Conservation (phyloP, 1,140 invertebrate species). For the Micrasema minimum region DNA sequence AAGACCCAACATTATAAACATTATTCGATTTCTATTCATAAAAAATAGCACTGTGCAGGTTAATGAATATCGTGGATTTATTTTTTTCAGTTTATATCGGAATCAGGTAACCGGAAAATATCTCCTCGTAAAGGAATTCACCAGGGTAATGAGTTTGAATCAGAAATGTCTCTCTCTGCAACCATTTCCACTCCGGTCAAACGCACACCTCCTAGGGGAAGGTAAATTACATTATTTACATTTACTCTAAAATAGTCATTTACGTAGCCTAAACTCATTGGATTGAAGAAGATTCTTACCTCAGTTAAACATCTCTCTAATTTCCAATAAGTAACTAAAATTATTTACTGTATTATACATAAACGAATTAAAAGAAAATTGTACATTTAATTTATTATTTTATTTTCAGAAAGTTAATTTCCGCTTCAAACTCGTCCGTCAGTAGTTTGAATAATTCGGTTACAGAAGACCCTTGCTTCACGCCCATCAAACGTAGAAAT, state of each 20-base stretch:
- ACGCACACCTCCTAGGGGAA: constrained; percentile 25
- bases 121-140: constrained; percentile 49
- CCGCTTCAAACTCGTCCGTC: constrained; percentile 10
- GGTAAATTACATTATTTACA: constrained; percentile 16
- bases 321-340: too few relatives aligned
- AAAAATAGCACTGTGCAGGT: too few relatives aligned
- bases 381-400: too few relatives aligned
- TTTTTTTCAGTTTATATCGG: background rate
- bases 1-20: too few relatives aligned
- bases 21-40: background rate
- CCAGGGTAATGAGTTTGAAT: background rate
- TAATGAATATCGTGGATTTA: too few relatives aligned
- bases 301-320: too few relatives aligned
- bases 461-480: constrained; percentile 14
- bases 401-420: constrained; percentile 29
- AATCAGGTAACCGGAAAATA: background rate
- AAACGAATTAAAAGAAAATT: too few relatives aligned
- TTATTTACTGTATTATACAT: too few relatives aligned
- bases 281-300: too few relatives aligned
- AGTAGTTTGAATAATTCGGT: constrained; percentile 21
- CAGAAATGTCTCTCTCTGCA: background rate
- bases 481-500: background rate
- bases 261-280: too few relatives aligned
- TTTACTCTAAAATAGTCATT: too few relatives aligned
- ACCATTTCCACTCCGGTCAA: constrained; percentile 31